Conservation (phyloP, 2,888 invertebrate genomes). For the Cylindroiulus punctatus region DNA sequence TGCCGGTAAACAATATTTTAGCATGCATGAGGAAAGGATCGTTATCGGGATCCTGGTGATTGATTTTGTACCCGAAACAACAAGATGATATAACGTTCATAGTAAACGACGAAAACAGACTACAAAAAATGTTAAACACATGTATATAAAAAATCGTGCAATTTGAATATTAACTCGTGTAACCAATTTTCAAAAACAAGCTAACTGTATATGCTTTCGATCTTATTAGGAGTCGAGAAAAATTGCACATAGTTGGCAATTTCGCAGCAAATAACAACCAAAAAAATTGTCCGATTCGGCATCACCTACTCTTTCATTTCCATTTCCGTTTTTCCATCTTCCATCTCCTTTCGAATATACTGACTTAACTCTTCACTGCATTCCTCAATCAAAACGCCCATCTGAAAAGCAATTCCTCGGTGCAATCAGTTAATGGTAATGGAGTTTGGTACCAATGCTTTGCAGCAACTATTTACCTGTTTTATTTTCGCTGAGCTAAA, state of each 20-base stretch:
- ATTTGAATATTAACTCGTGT: not conserved
- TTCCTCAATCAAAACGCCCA: constrained; percentile 58
- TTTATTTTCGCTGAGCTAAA: constrained; percentile 50
- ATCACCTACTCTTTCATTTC: constrained; percentile 44
- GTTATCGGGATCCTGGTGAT: not conserved
- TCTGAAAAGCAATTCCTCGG: constrained; percentile 50
- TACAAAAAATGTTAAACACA: constrained; percentile 1
- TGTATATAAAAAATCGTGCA: not conserved
- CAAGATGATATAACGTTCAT: constrained; percentile 54
- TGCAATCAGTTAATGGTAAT: not conserved
- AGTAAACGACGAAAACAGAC: not conserved
- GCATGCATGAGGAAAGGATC: constrained; percentile 51
- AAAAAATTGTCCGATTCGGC: not conserved
- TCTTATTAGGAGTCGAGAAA: not conserved
- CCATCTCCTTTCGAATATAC: not conserved
- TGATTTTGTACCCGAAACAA: constrained; percentile 48
- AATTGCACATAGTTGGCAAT: not conserved
- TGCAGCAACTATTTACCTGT: constrained; percentile 46
- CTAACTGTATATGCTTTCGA: not conserved
- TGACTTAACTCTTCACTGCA: constrained; percentile 58
- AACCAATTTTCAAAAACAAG: not conserved
- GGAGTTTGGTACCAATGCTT: not conserved
- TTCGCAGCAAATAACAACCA: not conserved
- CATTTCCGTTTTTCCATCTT: constrained; percentile 44
- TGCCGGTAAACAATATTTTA: constrained; percentile 44